Base-by-base conservation (phyloP, 2,797 vertebrate genomes). In the Arctocebus calabarensis region DNA sequence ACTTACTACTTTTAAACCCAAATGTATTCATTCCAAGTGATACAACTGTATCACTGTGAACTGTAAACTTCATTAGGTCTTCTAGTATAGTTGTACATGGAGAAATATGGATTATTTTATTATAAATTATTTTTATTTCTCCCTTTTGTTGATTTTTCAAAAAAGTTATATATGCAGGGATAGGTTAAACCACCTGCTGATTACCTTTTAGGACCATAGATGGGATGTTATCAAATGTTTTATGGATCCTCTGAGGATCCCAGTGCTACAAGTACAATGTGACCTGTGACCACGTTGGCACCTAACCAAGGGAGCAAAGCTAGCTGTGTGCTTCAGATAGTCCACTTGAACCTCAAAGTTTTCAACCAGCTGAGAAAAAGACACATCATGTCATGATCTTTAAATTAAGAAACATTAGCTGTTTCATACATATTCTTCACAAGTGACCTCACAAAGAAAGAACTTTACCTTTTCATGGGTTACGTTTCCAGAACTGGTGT, bases 401-500 rank as follows among this genome's bases (percentile, higher is more conserved):
- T 71, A 89, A 45, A n/a, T 68, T n/a, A 43, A 79, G 73, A 73
- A 94, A 40, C 43, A 70, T 74, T 48, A 37, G 48, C 85, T 71
- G 45, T 55, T 93, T 90, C 70, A 2, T 40, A 64, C 70, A 52
- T 40, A 64, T 48, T 84, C 48, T 48, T 48, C 34, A 7, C 12
- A 87, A 91, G 55, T 14, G 11, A 91, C 70, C 40, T 93, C 64
- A 83, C 34, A 77, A 82, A 78, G 27, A 83, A 48, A 78, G 27
- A 83, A 48, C 14, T 82, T 97, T 99, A 99, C 99, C 99, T 99
- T 99, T 88, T 99, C 99, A 92, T 95, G 95, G 0, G 99, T 98
- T 52, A 87, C 0, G 9, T 99, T 99, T 97, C 99, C 99, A 88
- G 98, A 98, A 94, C 98, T 99, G 93, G 98, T 97, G 78, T 99